These are phyloP conservation scores for Agelaius tricolor DNA, from an alignment of 2,113 vertebrate genomes.

Conservation along the genomic window DNA sequence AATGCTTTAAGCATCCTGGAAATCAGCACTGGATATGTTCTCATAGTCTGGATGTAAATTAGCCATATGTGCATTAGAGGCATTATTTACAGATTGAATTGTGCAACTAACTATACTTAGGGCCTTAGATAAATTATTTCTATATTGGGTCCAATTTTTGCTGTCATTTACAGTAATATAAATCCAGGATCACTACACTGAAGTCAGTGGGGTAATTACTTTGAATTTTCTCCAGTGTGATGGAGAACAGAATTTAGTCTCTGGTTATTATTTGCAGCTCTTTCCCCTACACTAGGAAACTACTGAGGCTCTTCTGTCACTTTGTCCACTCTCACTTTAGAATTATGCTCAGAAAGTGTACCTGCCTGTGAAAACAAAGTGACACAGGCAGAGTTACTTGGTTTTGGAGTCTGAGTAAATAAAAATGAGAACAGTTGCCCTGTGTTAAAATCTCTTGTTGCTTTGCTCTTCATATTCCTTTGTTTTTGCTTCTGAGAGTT, in stretches of 20 bases:
- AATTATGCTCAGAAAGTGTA: background rate
- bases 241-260: background rate
- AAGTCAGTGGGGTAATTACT: conserved; percentile 40
- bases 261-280: conserved; percentile 12
- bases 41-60: conserved; percentile 68
- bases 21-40: conserved; percentile 54
- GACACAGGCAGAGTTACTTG: background rate
- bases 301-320: background rate
- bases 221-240: conserved; percentile 26
- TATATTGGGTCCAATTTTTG: conserved; percentile 52
- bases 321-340: background rate
- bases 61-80: conserved; percentile 67
- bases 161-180: conserved; percentile 53
- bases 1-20: conserved; percentile 46
- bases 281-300: background rate
- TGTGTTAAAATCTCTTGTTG: background rate
- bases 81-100: conserved; percentile 70
- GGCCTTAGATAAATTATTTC: conserved; percentile 54
- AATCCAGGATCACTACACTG: conserved; percentile 35
- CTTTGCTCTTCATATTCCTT: background rate
- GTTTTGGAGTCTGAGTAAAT: background rate
- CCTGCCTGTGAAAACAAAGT: background rate
- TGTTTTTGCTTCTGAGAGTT: background rate
- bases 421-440: background rate
- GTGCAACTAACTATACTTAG: conserved; percentile 53